Evolutionary conservation across 2,113 vertebrate genomes (phyloP).

Genomic region (Macrotis lagotis): DNA sequence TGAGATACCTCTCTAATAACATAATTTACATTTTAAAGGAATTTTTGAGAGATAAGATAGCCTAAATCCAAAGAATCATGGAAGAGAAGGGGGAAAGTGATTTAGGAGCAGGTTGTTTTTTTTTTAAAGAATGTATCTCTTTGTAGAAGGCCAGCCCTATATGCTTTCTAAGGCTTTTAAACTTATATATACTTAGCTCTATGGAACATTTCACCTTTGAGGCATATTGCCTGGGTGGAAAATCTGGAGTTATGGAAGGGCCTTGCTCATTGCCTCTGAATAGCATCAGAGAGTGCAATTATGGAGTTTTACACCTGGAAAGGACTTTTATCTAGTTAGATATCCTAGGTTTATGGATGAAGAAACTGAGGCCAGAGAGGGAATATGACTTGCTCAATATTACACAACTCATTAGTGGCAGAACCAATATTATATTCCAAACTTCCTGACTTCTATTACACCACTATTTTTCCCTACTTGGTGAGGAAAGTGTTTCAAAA

Average conservation of each 20-base stretch:
- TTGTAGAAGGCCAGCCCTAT: background rate
- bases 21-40: background rate
- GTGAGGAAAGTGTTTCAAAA: background rate
- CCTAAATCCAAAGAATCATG: background rate
- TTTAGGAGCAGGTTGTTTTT: background rate
- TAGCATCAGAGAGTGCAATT: background rate
- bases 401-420: background rate
- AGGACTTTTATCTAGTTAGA: background rate
- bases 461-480: background rate
- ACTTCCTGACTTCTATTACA: background rate
- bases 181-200: background rate
- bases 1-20: background rate
- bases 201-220: background rate
- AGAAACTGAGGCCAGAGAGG: background rate
- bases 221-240: background rate
- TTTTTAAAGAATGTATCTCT: background rate
- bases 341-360: background rate
- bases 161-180: background rate
- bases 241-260: background rate
- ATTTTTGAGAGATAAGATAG: background rate
- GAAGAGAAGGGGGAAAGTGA: background rate
- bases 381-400: background rate
- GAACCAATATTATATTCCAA: background rate
- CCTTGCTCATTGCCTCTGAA: background rate
- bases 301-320: background rate